Evolutionary conservation across 2,888 invertebrate species (phyloP), one percentile per base, ranked within the genome.

Genomic region (Acutogordius australiensis): DNA sequence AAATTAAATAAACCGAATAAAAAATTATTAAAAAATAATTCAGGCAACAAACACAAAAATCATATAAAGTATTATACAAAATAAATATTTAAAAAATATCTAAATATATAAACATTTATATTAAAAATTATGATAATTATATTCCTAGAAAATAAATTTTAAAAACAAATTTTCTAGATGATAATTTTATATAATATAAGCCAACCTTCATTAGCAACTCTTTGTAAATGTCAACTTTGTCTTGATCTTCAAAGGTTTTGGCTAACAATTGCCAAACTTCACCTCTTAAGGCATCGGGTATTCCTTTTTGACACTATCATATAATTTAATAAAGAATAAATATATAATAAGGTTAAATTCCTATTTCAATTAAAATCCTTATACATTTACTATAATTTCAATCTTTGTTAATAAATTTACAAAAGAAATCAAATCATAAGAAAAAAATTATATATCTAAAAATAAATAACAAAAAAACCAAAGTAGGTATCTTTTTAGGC

Each of bases 211-310:
- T 84, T 62, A 94, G 84, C 57, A 94, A 78, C 57, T 82, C 79
- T 66, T 86, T 77, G 70, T 94, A 97, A 18, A 81, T 82, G 67
- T 94, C 88, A 78, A 86, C 81, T 71, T 90, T 80, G 64, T 80
- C 67, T 4, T 79, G 62, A 78, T 77, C 67, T 67, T 81, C 80
- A 68, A 81, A 82, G 61, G 84, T 81, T 45, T 82, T 83, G 21
- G 88, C 83, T 64, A 97, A 74, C 62, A 91, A 77, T 70, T 90
- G 87, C 97, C 97, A 99, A 58, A 97, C 87, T 72, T 90, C 88
- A 0, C 90, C 90, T 45, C 97, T 78, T 30, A 97, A 74, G 0
- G 91, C 87, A 70, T 97, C 94, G 0, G 94, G 97, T 60, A 97
- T 82, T 0, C 94, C 91, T 62, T 70, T 70, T 59, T 80, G 78